Evolutionary conservation across 2,888 invertebrate genomes (phyloP).

Genomic region (Oxycera nigricornis): DNA sequence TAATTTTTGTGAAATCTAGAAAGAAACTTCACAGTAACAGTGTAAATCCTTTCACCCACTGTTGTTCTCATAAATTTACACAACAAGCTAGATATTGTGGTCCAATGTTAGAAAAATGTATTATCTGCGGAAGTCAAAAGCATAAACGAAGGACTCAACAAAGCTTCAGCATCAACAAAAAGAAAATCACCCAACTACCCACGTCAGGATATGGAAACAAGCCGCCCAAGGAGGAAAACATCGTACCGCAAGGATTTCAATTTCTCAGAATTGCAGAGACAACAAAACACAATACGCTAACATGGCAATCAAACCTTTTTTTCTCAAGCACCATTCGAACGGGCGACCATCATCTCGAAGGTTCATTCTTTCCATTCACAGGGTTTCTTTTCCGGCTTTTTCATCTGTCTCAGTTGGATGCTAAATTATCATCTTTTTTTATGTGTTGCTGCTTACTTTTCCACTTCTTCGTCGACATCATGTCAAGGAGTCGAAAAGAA

Average conservation of each 20-base stretch:
- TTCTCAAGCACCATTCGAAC: not conserved
- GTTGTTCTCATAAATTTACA: no score
- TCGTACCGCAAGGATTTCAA: not conserved
- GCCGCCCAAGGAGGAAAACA: not conserved
- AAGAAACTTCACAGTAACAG: no score
- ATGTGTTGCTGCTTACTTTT: not conserved
- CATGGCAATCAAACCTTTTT: not conserved
- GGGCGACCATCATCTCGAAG: not conserved
- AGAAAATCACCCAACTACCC: not conserved
- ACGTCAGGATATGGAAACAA: no score
- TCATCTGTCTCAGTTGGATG: not conserved
- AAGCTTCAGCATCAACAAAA: not conserved
- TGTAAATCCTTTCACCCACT: no score
- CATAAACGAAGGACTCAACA: not conserved
- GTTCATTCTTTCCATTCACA: not conserved
- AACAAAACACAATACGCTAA: constrained; percentile 5
- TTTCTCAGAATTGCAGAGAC: not conserved
- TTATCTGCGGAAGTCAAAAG: constrained; percentile 25
- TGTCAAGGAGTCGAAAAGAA: no score
- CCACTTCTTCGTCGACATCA: no score
- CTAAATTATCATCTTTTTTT: constrained; percentile 1
- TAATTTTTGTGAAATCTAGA: no score
- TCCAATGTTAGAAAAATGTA: not conserved
- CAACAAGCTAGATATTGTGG: not conserved
- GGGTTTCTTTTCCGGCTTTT: not conserved